Conservation (phyloP, 2,888 invertebrate species). For the Crepidodera aurea region DNA sequence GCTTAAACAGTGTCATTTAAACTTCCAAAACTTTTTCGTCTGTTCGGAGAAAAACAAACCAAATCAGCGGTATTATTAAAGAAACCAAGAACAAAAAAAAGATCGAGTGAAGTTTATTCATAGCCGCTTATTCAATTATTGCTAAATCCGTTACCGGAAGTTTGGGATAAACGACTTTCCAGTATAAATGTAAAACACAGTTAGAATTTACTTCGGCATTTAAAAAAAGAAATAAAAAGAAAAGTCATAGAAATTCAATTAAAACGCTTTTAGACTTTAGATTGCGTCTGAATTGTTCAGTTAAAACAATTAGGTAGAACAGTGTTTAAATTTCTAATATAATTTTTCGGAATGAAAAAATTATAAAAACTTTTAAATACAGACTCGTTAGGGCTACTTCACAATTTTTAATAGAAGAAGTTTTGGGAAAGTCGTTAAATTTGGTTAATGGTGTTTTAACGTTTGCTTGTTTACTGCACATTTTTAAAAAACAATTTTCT, state of each 20-base stretch:
- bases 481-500: constrained; percentile 3
- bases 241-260: constrained; percentile 37
- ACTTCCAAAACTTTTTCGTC: no score
- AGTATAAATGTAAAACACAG: constrained; percentile 27
- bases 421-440: constrained; percentile 36
- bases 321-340: constrained; percentile 39
- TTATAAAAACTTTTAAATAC: constrained; percentile 36
- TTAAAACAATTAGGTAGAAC: constrained; percentile 31
- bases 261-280: constrained; percentile 40
- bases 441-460: constrained; percentile 31
- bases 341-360: constrained; percentile 30
- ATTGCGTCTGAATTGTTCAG: constrained; percentile 42
- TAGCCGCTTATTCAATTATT: constrained; percentile 28
- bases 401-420: constrained; percentile 45
- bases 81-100: not conserved
- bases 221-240: constrained; percentile 20
- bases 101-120: constrained; percentile 14
- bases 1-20: not conserved
- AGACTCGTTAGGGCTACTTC: constrained; percentile 36
- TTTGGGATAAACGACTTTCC: constrained; percentile 22
- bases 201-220: not conserved
- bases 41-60: no score
- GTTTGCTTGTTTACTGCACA: constrained; percentile 5
- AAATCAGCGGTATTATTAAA: not conserved
- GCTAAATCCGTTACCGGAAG: constrained; percentile 26